Evolutionary conservation across 2,113 vertebrate genomes (phyloP), one percentile per base, ranked within the genome.

Genomic region (Cairina moschata): DNA sequence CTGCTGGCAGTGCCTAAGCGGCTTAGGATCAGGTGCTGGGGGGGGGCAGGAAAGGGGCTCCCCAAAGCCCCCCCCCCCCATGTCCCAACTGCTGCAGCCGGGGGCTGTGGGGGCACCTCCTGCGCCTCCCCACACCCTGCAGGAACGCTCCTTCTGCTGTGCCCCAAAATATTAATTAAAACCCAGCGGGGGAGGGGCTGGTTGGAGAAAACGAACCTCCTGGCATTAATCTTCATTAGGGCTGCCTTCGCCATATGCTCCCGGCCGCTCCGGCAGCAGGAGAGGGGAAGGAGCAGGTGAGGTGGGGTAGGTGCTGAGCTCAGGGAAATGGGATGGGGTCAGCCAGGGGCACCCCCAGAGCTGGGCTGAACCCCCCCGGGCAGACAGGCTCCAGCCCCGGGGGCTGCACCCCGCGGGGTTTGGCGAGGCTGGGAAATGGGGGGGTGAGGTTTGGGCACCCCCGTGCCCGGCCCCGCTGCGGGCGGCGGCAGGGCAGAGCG

Each of bases 161-260:
- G 29, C 54, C 73, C 56, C 21, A 59, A 59, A 81, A 44, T 18
- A 11, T 34, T 83, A 69, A 84, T 78, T 65, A 86, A 91, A 95
- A 60, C 22, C 3, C 11, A 0, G 29, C 7, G 0, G 69, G 90
- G 87, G 29, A 25, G 16, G 20, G 46, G 46, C 2, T 3, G 56
- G 23, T 11, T 11, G 34, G 77, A 80, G 84, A 31, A 54, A 58
- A 67, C 0, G 10, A 92, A 84, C 29, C 85, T 89, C 75, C 84
- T 31, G 72, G 7, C 59, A 93, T 97, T 95, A 83, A 91, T 97
- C 96, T 95, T 96, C 93, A 90, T 96, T 86, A 96, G 72, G 69
- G 73, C 15, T 3, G 59, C 58, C 76, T 50, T 11, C 3, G 79
- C 93, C 94, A 91, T 93, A 55, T 96, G 95, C 88, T 93, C 62